phyloP scores from a whole-genome alignment of 53 echinoderm and acorn worm genomes.

The Temnopleurus reevesii region DNA sequence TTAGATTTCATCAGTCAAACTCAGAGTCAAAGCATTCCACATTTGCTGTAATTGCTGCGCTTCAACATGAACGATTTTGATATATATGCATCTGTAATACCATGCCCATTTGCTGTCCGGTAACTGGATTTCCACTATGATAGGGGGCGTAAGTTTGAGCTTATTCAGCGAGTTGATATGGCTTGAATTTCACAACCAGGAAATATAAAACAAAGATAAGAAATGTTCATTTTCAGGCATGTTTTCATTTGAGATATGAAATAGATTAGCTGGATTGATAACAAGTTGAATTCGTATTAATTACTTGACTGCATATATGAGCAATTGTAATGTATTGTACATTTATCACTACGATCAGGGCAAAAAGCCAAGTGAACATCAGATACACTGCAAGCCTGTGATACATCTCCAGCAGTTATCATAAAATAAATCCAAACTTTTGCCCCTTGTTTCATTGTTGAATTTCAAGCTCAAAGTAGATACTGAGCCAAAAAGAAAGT shows the following conservation, averaged over 20 bases:
- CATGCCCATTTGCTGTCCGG: too few relatives aligned
- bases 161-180: too few relatives aligned
- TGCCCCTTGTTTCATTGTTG: background rate
- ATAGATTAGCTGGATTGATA: background rate
- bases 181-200: background rate
- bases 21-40: too few relatives aligned
- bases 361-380: background rate
- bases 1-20: too few relatives aligned
- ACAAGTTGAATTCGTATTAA: too few relatives aligned
- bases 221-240: background rate
- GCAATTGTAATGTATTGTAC: background rate
- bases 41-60: too few relatives aligned
- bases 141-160: too few relatives aligned
- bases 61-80: too few relatives aligned
- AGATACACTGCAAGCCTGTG: background rate
- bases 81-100: too few relatives aligned
- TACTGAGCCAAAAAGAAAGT: background rate
- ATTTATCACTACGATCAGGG: background rate
- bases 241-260: background rate
- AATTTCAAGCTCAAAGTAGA: background rate
- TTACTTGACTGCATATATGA: conserved; percentile 13
- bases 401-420: background rate
- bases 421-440: background rate
- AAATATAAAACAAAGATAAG: background rate
- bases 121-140: too few relatives aligned